A percentile compares a stretch with the other conserved stretches of the same genome.
Conservation (phyloP, 2,888 invertebrate species). For the Drosophila nr. perissopoda region DNA sequence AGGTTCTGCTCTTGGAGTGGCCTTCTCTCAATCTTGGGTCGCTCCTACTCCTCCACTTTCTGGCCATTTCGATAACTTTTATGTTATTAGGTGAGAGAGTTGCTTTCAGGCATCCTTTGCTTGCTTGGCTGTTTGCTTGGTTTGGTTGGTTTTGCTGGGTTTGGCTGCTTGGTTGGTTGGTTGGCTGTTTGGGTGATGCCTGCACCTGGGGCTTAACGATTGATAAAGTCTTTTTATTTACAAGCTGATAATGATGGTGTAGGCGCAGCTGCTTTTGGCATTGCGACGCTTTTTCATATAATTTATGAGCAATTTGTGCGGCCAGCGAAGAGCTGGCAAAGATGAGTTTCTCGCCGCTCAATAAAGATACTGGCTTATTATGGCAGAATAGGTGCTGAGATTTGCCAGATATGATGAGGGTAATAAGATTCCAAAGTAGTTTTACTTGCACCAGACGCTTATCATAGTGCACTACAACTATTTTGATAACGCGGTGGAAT, state of each 20-base stretch:
- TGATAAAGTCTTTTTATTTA: constrained; percentile 81
- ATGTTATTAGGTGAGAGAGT: constrained; percentile 83
- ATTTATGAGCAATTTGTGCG: constrained; percentile 72
- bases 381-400: not conserved
- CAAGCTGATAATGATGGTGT: constrained; percentile 81
- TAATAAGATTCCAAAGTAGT: constrained; percentile 1
- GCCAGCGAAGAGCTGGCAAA: not conserved
- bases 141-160: not conserved
- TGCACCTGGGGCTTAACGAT: constrained; percentile 68
- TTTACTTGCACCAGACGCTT: not conserved
- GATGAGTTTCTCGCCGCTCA: constrained; percentile 1
- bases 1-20: constrained; percentile 13
- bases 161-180: not conserved
- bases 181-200: constrained; percentile 25
- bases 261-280: constrained; percentile 71
- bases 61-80: constrained; percentile 72
- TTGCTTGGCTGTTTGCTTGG: not conserved
- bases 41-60: constrained; percentile 21
- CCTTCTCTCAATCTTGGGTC: not conserved
- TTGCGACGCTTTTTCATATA: constrained; percentile 64
- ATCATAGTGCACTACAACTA: constrained; percentile 23
- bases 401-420: constrained; percentile 6
- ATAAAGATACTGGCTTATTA: constrained; percentile 2
- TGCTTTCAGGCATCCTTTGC: constrained; percentile 60
- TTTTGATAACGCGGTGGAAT: constrained; percentile 35